These are phyloP conservation scores for Rhinogobius similis DNA, from an alignment of 2,113 vertebrate species.

Conservation along the genomic window DNA sequence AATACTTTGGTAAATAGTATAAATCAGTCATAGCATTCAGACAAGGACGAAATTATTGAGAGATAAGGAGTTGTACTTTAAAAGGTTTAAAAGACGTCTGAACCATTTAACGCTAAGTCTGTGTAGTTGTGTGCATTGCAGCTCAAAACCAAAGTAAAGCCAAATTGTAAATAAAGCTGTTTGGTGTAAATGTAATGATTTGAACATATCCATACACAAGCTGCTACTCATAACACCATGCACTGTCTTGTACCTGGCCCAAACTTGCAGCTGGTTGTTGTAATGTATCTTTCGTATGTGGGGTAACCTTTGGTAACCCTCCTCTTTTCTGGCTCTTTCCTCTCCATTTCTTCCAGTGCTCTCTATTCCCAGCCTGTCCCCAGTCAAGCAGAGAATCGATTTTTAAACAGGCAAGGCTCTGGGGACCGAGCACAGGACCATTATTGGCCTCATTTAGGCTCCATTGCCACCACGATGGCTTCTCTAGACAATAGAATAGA, in stretches of 20 bases:
- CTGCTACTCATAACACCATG: background rate
- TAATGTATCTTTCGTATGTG: slow-evolving; percentile 26
- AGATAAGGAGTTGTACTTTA: too few relatives aligned
- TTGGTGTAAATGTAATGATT: background rate
- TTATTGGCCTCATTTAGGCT: slow-evolving; percentile 76
- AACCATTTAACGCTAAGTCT: background rate
- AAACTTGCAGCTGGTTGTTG: slow-evolving; percentile 6
- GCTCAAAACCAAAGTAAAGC: background rate
- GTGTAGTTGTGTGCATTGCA: too few relatives aligned
- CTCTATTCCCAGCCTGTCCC: slow-evolving; percentile 60
- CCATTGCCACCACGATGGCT: slow-evolving; percentile 62
- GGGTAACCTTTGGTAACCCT: slow-evolving; percentile 30
- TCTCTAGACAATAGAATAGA: slow-evolving; percentile 66
- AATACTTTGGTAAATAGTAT: background rate
- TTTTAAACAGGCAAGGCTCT: slow-evolving; percentile 72
- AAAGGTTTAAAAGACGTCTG: too few relatives aligned
- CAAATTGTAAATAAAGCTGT: background rate
- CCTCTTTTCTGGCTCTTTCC: slow-evolving; percentile 16
- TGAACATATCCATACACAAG: background rate
- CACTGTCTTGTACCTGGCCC: slow-evolving; percentile 5
- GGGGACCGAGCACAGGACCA: slow-evolving; percentile 61
- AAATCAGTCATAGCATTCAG: background rate
- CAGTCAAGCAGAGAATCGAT: slow-evolving; percentile 73
- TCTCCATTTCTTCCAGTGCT: slow-evolving; percentile 46
- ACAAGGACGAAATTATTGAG: background rate